These are phyloP conservation scores for Heliconius himera DNA, from an alignment of 1,140 invertebrate genomes.

Conservation along the genomic window DNA sequence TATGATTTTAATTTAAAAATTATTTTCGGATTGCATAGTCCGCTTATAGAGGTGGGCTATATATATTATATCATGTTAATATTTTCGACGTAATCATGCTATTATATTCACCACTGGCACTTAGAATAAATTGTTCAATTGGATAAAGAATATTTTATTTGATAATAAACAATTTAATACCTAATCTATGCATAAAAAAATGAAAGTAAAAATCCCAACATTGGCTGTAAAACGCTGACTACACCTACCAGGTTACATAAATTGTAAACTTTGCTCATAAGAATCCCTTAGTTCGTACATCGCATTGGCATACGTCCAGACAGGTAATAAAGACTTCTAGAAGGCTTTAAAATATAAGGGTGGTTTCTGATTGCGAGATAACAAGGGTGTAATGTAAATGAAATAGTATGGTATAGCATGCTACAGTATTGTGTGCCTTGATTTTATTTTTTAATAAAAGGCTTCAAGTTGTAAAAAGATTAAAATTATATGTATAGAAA, in stretches of 20 bases:
- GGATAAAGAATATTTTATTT: no score
- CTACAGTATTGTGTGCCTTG: background rate
- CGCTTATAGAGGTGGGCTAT: no score
- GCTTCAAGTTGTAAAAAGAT: no score
- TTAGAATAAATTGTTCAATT: no score
- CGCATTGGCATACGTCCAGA: slow-evolving; percentile 16
- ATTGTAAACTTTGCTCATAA: slow-evolving; percentile 15
- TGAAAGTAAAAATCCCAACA: background rate
- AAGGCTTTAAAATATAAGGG: slow-evolving; percentile 9
- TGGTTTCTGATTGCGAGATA: background rate
- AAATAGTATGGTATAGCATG: background rate
- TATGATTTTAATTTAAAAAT: no score
- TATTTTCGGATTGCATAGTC: no score
- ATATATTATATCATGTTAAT: no score
- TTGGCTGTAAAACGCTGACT: slow-evolving; percentile 12
- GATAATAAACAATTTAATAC: no score
- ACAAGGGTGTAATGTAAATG: background rate
- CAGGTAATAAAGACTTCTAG: slow-evolving; percentile 7
- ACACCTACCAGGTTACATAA: background rate
- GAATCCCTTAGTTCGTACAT: slow-evolving; percentile 2
- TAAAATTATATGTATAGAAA: no score
- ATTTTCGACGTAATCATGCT: no score
- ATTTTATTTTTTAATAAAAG: background rate
- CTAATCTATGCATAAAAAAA: no score
- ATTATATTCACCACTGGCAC: no score